Evolutionary conservation across 1,140 invertebrate genomes (phyloP).

Genomic region (Pseudomyrmex concolor): DNA sequence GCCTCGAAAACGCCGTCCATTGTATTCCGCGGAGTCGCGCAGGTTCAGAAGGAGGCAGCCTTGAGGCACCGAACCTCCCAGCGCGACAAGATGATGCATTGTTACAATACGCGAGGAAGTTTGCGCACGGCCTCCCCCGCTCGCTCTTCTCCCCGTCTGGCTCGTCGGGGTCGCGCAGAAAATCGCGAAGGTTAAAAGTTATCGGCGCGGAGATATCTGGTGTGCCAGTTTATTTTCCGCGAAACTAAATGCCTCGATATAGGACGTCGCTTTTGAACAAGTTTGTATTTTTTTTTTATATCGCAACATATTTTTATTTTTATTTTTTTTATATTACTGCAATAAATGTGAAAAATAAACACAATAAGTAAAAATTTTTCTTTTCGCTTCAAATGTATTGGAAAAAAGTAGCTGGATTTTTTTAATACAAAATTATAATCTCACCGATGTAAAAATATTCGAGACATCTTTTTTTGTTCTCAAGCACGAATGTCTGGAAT

Average conservation of each 20-base stretch:
- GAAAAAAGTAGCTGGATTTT: too few relatives aligned
- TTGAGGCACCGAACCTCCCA: constrained; percentile 75
- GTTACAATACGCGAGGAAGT: constrained; percentile 69
- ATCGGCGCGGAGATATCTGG: constrained; percentile 63
- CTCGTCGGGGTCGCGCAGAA: constrained; percentile 71
- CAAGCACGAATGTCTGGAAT: background rate
- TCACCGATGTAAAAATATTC: background rate
- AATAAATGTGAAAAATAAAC: too few relatives aligned
- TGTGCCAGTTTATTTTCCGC: background rate
- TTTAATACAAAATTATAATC: too few relatives aligned
- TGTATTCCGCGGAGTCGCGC: constrained; percentile 74
- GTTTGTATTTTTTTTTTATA: background rate
- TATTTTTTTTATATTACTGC: too few relatives aligned
- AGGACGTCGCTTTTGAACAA: background rate
- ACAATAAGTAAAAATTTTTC: too few relatives aligned
- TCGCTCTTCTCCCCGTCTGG: background rate
- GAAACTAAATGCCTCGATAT: background rate
- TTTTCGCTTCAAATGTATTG: too few relatives aligned
- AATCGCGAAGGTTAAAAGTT: constrained; percentile 72
- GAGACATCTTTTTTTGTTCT: too few relatives aligned
- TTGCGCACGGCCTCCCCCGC: constrained; percentile 22
- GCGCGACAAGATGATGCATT: constrained; percentile 78
- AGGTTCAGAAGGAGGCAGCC: constrained; percentile 73
- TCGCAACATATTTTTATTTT: background rate
- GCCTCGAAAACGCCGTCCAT: constrained; percentile 72